These are phyloP conservation scores for Perccottus glenii DNA, from an alignment of 2,113 vertebrate genomes.

Conservation along the genomic window DNA sequence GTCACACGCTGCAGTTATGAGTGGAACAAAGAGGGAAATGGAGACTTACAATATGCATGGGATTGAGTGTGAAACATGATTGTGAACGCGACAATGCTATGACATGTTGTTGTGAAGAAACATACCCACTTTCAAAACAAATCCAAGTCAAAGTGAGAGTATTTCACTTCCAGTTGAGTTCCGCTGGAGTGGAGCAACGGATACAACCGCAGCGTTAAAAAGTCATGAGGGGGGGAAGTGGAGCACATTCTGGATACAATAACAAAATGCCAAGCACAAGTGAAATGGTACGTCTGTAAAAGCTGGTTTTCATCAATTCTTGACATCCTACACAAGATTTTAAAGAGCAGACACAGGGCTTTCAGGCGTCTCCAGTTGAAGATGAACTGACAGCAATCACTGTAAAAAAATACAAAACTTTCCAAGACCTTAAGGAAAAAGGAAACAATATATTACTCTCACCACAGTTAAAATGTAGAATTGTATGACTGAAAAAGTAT, in stretches of 20 bases:
- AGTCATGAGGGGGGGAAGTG: conserved; percentile 12
- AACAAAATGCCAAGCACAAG: conserved; percentile 1
- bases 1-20: conserved; percentile 2
- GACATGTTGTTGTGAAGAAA: too few relatives aligned
- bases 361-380: background rate
- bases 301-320: conserved; percentile 15
- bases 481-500: too few relatives aligned
- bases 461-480: too few relatives aligned
- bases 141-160: background rate
- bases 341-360: background rate
- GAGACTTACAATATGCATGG: conserved; percentile 5
- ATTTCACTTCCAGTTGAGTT: background rate
- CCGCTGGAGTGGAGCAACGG: background rate
- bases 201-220: conserved; percentile 8
- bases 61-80: background rate
- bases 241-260: background rate
- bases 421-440: background rate
- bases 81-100: too few relatives aligned
- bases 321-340: background rate
- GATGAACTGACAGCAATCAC: background rate
- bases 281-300: background rate
- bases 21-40: conserved; percentile 13
- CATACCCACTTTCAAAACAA: background rate
- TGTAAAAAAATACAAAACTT: background rate
- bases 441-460: too few relatives aligned